These are phyloP conservation scores for Halictus rubicundus DNA, from an alignment of 1,140 invertebrate genomes.

Conservation along the genomic window DNA sequence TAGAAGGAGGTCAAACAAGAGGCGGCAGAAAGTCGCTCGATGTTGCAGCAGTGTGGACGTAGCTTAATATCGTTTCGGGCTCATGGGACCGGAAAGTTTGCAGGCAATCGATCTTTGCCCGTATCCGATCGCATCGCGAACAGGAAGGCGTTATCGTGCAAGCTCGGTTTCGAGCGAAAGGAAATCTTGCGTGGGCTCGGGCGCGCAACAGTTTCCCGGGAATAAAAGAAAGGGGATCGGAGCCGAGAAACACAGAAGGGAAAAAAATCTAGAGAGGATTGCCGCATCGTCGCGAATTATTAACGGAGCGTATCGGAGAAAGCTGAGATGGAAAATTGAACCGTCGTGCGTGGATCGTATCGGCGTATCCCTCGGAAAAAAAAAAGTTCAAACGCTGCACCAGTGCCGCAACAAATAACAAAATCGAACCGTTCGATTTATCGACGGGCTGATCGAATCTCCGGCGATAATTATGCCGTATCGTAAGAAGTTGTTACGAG, in stretches of 20 bases:
- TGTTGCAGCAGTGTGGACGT: too few species aligned
- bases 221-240: constrained; percentile 61
- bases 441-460: background rate
- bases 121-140: background rate
- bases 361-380: constrained; percentile 43
- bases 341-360: constrained; percentile 14
- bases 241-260: constrained; percentile 47
- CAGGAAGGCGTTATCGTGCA: constrained; percentile 33
- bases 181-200: constrained; percentile 66
- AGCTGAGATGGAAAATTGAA: constrained; percentile 72
- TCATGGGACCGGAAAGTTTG: background rate
- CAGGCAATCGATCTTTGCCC: background rate
- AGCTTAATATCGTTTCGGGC: background rate
- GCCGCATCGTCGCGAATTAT: constrained; percentile 68
- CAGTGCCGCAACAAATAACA: background rate
- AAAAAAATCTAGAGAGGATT: constrained; percentile 47
- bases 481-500: background rate
- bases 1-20: too few species aligned
- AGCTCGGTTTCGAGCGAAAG: constrained; percentile 63
- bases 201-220: constrained; percentile 59
- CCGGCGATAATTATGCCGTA: background rate
- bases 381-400: background rate
- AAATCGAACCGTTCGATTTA: background rate
- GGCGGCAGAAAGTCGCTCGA: too few species aligned
- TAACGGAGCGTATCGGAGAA: constrained; percentile 79